Evolutionary conservation across 1,140 invertebrate genomes (phyloP).

Genomic region (Caenorhabditis latens): DNA sequence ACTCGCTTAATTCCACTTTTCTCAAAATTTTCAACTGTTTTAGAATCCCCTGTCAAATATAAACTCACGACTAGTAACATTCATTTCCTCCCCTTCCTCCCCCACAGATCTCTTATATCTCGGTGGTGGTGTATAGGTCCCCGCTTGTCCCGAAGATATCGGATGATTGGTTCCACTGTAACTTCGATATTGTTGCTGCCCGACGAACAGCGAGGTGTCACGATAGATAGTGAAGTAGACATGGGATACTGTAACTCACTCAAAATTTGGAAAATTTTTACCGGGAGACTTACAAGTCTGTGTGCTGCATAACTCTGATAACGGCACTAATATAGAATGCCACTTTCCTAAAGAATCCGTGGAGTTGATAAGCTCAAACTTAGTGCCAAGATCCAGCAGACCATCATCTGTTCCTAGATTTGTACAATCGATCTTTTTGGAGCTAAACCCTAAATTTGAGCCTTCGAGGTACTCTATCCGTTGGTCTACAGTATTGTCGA

Average conservation of each 20-base stretch:
- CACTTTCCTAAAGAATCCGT: not conserved
- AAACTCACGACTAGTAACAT: slow-evolving; percentile 34
- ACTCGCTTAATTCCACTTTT: not conserved
- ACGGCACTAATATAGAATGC: slow-evolving; percentile 12
- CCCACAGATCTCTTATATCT: not conserved
- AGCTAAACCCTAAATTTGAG: slow-evolving; percentile 41
- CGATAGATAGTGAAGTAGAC: slow-evolving; percentile 38
- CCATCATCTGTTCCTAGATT: slow-evolving; percentile 1
- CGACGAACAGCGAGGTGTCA: not conserved
- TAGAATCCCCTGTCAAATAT: too few relatives aligned
- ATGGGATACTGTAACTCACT: slow-evolving; percentile 20
- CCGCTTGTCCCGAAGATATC: slow-evolving; percentile 8
- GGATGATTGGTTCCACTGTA: slow-evolving; percentile 6
- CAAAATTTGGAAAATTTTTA: too few relatives aligned
- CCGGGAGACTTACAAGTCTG: not conserved
- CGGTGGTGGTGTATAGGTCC: not conserved
- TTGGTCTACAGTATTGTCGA: slow-evolving; percentile 12
- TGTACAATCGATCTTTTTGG: slow-evolving; percentile 31
- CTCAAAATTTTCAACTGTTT: not conserved
- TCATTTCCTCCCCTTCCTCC: not conserved
- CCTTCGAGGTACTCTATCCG: slow-evolving; percentile 48
- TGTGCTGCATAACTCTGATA: slow-evolving; percentile 12
- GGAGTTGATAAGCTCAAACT: slow-evolving; percentile 12
- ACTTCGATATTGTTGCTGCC: slow-evolving; percentile 5
- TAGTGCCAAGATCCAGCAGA: slow-evolving; percentile 1